Base-by-base conservation (phyloP, 2,888 invertebrate species). In the Oligia fasciuncula region DNA sequence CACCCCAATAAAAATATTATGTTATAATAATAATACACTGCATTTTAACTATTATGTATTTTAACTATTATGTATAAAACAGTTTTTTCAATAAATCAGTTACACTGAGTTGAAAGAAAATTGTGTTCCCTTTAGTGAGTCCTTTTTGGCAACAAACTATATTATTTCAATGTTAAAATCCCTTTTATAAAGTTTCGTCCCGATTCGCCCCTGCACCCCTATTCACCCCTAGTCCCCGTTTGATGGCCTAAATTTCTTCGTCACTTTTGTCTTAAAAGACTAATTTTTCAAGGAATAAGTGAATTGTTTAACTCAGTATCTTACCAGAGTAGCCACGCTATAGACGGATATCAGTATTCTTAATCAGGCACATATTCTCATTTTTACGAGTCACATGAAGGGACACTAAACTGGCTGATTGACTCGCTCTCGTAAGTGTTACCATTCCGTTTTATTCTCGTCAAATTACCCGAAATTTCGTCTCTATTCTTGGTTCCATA, bases 401-500 rank as follows among this genome's bases (percentile, higher is more conserved):
- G 40, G 19, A 46, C 11, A 82, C 77, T 62, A 35, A 77, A 69
- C 51, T 54, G 66, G 14, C 60, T 60, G 77, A 71, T 77, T 76
- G 70, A 81, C 71, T 62, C 35, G 35, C 70, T 83, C 51, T 66
- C 70, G 46, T 66, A 62, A 83, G n/a, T 46, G 57, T 69, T 14
- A 49, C 46, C 29, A 23, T 46, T 71, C n/a, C 40, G 51, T 81
- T 77, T 77, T 62, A 81, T 46, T 62, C 29, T 77, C 83, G 14
- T 60, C 46, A 77, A 82, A 62, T 65, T 62, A 60, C 46, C 35
- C 17, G 63, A 40, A 73, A 65, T 17, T 81, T 73, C 23, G 57
- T 35, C 23, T 43, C 4, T 35, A 63, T 62, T 80, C 29, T n/a
- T 79, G 14, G 14, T 54, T 73, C 19, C 13, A 29, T 35, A 51